Base-by-base conservation (phyloP, 2,797 vertebrate species). In the Leptoclinus maculatus region DNA sequence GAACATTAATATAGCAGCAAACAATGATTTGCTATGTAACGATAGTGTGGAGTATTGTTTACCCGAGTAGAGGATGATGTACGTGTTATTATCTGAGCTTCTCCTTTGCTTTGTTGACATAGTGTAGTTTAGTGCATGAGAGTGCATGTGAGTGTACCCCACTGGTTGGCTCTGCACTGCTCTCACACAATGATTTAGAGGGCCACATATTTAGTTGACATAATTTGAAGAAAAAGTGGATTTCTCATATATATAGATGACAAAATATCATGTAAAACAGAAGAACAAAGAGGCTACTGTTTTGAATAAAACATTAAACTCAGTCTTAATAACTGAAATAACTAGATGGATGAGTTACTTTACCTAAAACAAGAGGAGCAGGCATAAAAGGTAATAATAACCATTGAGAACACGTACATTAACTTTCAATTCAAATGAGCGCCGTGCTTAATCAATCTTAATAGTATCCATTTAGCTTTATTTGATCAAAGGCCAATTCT, bases 401-500 rank as follows among this genome's bases (percentile, higher is more conserved):
- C n/a, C 23, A 43, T 38, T 23, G 29, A 67, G 56, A 81, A 45
- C 41, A 62, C 68, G 23, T 23, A 41, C 29, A 27, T 62, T 66
- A 34, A 80, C 74, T 64, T 74, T 19, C 17, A 49, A 43, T 80
- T 83, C 38, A 76, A 73, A 65, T 76, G 39, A 78, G 60, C 23
- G 38, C 36, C 16, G 36, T 13, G 51, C 36, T 43, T 67, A 75
- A 66, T 89, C 23, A 38, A 34, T 34, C 32, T 57, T 56, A 54
- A 65, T 49, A 60, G 56, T 66, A 11, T 67, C 67, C 47, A 29
- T 71, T 59, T 71, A 79, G 32, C 56, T 79, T 80, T 62, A 67
- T 76, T 32, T 82, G 64, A 76, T 87, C 74, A 76, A 83, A 83
- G 66, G 64, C 76, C 71, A 63, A 49, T 47, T 74, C 71, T 53